phyloP scores from a whole-genome alignment of 2,113 vertebrate genomes.

The Ammodytes dubius region DNA sequence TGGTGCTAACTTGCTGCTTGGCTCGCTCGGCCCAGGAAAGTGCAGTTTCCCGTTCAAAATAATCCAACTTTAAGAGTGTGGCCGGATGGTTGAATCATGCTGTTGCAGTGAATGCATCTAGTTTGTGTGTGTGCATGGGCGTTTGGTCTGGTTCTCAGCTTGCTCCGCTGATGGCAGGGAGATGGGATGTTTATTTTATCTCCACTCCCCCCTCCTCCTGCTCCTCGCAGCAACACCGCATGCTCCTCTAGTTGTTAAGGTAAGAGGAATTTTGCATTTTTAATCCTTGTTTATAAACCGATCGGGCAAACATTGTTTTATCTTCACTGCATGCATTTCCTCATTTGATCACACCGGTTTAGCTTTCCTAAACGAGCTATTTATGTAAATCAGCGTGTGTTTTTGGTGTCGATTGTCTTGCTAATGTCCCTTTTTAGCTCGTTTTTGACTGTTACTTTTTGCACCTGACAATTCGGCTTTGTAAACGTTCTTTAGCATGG shows the following conservation, averaged over 20 bases:
- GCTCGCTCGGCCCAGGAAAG: slow-evolving; percentile 27
- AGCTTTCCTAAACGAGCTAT: neutral
- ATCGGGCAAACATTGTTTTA: neutral
- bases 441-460: neutral
- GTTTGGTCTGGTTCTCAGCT: slow-evolving; percentile 18
- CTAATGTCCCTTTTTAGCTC: neutral
- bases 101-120: neutral
- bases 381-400: neutral
- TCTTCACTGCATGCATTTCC: slow-evolving; percentile 2
- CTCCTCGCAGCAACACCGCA: slow-evolving; percentile 43
- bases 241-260: slow-evolving; percentile 52
- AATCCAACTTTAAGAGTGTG: slow-evolving; percentile 12
- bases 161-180: slow-evolving; percentile 42
- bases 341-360: slow-evolving; percentile 1
- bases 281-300: neutral
- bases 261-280: slow-evolving; percentile 39
- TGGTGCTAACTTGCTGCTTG: slow-evolving; percentile 52
- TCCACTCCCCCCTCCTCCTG: slow-evolving; percentile 47
- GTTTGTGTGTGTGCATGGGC: neutral
- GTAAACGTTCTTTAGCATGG: neutral
- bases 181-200: slow-evolving; percentile 74
- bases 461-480: slow-evolving; percentile 31
- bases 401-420: neutral
- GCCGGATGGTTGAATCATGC: slow-evolving; percentile 6
- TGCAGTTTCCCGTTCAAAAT: neutral